Base-by-base conservation (phyloP, 2,888 invertebrate species). In the Ethmia dodecea region DNA sequence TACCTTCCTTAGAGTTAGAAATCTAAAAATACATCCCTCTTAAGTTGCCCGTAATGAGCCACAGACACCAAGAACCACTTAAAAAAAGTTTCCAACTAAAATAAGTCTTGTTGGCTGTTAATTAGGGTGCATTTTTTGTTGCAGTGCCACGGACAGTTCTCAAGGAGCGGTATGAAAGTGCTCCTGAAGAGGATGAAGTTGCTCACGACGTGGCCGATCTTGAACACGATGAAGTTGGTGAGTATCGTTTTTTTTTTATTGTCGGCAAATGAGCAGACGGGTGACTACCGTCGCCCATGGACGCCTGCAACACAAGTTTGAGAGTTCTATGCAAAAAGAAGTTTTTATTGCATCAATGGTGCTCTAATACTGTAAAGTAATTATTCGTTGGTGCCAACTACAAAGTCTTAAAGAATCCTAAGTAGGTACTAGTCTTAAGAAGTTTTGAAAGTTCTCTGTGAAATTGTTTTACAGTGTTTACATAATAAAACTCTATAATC, bases 91-190 rank as follows among this genome's bases (percentile, higher is more conserved):
- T 27, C 34, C 9, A 28, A 29, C 32, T 13, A 48, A 53, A 55
- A 48, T 47, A 38, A 30, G 31, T 55, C 55, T 55, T 73, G 52
- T 37, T 2, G 2, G 2, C 2, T 13, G 39, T 27, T 25, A 22
- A 5, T 47, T 70, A 74, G 68, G 59, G 73, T 63, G 40, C 38
- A 45, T 45, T 58, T 68, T 74, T 45, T 42, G 43, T 71, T 71
- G 62, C 86, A 95, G 95, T 95, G 45, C 95, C 94, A 3, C 88
- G 94, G 46, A 93, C 92, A 64, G 94, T 96, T 34, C 83, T 95
- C 42, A 93, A 93, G 64, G 94, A 94, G 73, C 90, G 92, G 49
- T 94, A 92, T 75, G 93, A 94, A 63, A 93, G 93, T 42, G 90
- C 91, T 15, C 89, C 92, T 30, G 94, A 94, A 71, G 88, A 91